Evolutionary conservation across 2,797 vertebrate genomes (phyloP), one percentile per base, ranked within the genome.

Genomic region (Myotis findleyi): DNA sequence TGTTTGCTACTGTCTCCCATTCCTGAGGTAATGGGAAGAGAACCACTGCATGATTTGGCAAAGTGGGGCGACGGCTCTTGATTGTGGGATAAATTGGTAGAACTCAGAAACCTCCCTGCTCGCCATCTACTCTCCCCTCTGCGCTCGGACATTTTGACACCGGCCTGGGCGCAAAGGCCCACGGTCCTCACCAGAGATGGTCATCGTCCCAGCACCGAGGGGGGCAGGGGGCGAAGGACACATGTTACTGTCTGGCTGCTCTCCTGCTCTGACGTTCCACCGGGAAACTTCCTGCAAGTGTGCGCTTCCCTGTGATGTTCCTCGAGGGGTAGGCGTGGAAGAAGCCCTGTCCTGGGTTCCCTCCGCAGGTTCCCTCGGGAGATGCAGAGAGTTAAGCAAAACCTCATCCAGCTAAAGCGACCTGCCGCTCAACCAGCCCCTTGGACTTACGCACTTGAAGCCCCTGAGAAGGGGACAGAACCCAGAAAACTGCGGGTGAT

Each of bases 1-100:
- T 95, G 96, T 96, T 96, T 96, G 95, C 97, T 97, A 66, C 83
- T 51, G 17, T 95, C 98, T 97, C 59, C 75, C 23, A 5, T 90
- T 97, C 89, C 88, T 92, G 87, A 59, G 25, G 79, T 59, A 94
- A 92, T 49, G 95, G 90, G 85, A 80, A 72, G 91, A 94, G 97
- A 97, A 94, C 9, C 30, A 66, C 87, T 73, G 94, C 44, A 0
- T 18, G 87, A 95, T 86, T 92, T 91, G 79, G 83, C 59, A 89
- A 97, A 97, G 79, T 89, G 96, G 71, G 92, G 84, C 66, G 96
- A 95, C 82, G 80, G 89, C 97, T 91, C 83, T 87, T 79, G 64
- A 91, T 90, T 62, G 95, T 23, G 76, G 96, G 97, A 97, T 91
- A 96, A 66, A 97, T 71, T 49, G 94, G 97, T 92, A 0, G 97